These are phyloP conservation scores for Himantopus leucocephalus DNA, from an alignment of 2,113 vertebrate genomes.

Conservation along the genomic window DNA sequence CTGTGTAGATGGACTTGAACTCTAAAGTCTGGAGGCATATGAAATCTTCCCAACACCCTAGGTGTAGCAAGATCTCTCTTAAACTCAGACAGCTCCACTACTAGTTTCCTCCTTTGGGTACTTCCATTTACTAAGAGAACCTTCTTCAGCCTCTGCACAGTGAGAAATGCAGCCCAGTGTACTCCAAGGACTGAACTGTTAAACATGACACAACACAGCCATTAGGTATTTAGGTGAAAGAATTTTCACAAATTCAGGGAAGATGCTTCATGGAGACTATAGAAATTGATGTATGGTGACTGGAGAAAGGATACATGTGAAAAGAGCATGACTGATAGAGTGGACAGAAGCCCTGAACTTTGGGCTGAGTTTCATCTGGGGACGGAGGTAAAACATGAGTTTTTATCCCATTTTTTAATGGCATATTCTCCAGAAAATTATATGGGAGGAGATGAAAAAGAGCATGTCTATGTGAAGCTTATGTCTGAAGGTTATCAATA, in stretches of 20 bases:
- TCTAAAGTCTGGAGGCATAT: not conserved
- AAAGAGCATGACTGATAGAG: not conserved
- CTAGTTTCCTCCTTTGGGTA: not conserved
- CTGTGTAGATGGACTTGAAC: not conserved
- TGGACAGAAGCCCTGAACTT: not conserved
- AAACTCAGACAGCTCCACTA: not conserved
- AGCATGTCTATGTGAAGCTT: not conserved
- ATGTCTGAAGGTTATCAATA: not conserved
- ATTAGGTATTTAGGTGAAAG: not conserved
- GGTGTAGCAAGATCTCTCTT: not conserved
- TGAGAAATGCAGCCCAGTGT: not conserved
- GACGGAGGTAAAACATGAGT: not conserved
- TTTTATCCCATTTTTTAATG: not conserved
- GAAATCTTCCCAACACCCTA: not conserved
- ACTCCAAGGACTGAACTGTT: not conserved
- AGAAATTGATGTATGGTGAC: not conserved
- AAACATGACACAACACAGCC: not conserved
- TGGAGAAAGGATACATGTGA: not conserved
- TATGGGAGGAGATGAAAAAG: not conserved
- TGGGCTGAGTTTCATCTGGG: not conserved
- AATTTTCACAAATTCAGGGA: not conserved
- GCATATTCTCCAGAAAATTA: not conserved
- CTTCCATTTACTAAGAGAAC: not conserved
- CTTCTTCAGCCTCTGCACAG: not conserved
- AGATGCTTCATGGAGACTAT: not conserved